Base-by-base conservation (phyloP, 64 coral and sea anemone species). In the Platygyra sinensis region DNA sequence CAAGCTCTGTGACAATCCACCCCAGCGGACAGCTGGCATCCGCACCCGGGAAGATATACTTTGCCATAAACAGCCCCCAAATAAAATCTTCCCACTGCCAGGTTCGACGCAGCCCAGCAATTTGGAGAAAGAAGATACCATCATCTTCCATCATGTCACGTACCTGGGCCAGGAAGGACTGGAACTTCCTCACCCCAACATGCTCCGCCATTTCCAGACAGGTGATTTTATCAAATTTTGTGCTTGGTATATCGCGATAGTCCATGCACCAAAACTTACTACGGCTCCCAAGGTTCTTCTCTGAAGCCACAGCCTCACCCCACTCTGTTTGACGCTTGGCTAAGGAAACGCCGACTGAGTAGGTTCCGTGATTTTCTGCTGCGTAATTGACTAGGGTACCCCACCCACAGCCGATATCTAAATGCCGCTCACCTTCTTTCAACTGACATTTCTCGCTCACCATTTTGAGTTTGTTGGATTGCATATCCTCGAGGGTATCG, bases 131-230 rank as follows among this genome's bases (percentile, higher is more conserved):
- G 84, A 99, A 99, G 25, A 99, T 89, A 15, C 97, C 97, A 91
- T 99, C 89, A 80, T 99, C 94, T 80, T 95, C 94, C 67, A 99
- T 73, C 90, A 99, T 89, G 57, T 99, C 97, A 33, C 91, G 90
- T 0, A 99, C 94, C 62, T 99, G 97, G 13, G 91, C 78, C 2
- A 99, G 74, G 83, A 99, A 99, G 72, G 55, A 65, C 74, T 99
- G 97, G 84, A 99, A 99, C 38, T 99, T 89, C 22, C 91, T 89
- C 54, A 99, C 69, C 74, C 97, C 97, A 67, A 99, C 97, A 96
- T 99, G 97, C 60, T 99, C 97, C 0, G 97, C 97, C 97, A 99
- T 99, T 94, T 99, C 97, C 87, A 99, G 80, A 62, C 97, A 99
- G 39, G 97, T 99, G 30, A 99, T 96, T 63, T 99, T 99, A 77